phyloP scores from a whole-genome alignment of 2,113 vertebrate genomes.

The Cyphomyrus plagiostoma region DNA sequence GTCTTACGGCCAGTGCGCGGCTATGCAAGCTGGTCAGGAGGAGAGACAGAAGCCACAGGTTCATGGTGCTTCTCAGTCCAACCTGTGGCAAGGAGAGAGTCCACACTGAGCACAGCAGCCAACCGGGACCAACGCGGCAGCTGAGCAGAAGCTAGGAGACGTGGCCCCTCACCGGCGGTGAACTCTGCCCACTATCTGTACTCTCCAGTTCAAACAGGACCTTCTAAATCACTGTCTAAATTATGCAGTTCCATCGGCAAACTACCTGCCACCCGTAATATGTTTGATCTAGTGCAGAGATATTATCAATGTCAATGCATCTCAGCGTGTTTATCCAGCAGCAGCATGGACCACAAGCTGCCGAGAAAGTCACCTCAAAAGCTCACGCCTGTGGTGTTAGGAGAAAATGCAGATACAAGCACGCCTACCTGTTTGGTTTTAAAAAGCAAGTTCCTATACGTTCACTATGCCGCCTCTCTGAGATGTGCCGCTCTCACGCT shows the following conservation, averaged over 20 bases:
- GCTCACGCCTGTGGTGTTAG: not conserved
- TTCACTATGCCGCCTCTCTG: not conserved
- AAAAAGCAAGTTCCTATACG: not conserved
- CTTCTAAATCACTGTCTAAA: not conserved
- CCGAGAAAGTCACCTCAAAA: not conserved
- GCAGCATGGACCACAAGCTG: not conserved
- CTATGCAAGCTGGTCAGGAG: constrained; percentile 58
- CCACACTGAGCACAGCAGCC: not conserved
- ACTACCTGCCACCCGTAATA: not conserved
- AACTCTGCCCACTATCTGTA: not conserved
- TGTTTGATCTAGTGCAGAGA: not conserved
- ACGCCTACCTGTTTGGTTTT: not conserved
- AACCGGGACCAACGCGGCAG: not conserved
- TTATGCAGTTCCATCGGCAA: not conserved
- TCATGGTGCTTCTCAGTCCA: constrained; percentile 52
- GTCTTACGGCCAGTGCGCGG: constrained; percentile 56
- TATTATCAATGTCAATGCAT: not conserved
- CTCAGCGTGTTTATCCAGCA: not conserved
- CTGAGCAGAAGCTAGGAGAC: not conserved
- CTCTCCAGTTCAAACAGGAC: not conserved
- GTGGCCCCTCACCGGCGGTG: not conserved
- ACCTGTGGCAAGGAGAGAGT: constrained; percentile 41
- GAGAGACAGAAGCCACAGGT: constrained; percentile 55
- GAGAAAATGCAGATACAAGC: not conserved
- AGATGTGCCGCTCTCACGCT: not conserved